Conservation (phyloP, 2,113 vertebrate genomes). For the Ictidomys tridecemlineatus region DNA sequence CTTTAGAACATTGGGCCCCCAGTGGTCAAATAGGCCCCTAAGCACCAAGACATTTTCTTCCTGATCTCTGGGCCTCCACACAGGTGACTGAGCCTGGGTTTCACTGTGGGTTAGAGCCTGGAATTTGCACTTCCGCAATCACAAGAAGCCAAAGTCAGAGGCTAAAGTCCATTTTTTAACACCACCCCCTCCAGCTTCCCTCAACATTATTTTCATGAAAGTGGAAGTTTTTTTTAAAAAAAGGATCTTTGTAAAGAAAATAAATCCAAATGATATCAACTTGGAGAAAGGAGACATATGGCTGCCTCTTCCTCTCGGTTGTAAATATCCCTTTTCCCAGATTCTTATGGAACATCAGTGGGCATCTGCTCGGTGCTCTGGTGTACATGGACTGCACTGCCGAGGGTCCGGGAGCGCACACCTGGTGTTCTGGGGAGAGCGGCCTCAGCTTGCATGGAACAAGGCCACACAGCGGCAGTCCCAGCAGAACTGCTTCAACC, state of each 20-base stretch:
- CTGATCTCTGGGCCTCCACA: background rate
- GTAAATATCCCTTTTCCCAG: too few relatives aligned
- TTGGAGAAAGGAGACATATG: background rate
- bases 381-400: fast-evolving
- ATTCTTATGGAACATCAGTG: fast-evolving
- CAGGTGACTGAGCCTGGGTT: background rate
- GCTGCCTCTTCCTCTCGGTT: background rate
- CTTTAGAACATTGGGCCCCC: background rate
- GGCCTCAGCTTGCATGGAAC: fast-evolving
- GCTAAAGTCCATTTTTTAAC: background rate
- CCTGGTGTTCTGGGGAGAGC: background rate
- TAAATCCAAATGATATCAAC: background rate
- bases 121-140: background rate
- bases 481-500: fast-evolving
- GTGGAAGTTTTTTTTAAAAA: background rate
- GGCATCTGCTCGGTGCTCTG: background rate
- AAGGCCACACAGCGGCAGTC: fast-evolving
- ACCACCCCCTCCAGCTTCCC: background rate
- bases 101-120: background rate
- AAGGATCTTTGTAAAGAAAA: background rate
- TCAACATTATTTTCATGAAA: background rate
- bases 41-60: background rate
- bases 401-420: fast-evolving
- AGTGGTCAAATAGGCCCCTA: background rate
- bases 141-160: background rate